Conservation (phyloP, 1,140 invertebrate species). For the Pteromalus puparum region DNA sequence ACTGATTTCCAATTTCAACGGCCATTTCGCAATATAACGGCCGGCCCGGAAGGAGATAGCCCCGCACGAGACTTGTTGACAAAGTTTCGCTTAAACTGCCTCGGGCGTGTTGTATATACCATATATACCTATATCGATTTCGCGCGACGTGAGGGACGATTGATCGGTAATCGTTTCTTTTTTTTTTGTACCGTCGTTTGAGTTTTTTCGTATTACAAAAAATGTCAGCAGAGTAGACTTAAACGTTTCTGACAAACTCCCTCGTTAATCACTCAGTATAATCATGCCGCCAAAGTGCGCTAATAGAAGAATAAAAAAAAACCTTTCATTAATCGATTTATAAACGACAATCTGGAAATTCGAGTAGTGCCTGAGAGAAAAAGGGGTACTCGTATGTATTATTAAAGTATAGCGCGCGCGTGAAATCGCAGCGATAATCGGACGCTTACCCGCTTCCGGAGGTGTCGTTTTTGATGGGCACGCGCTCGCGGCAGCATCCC, state of each 20-base stretch:
- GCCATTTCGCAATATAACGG: slow-evolving; percentile 31
- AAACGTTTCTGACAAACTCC: not conserved
- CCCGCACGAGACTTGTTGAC: slow-evolving; percentile 23
- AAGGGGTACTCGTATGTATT: not conserved
- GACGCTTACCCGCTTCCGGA: slow-evolving; percentile 2
- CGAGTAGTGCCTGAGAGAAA: not conserved
- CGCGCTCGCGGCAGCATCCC: slow-evolving; percentile 18
- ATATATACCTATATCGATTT: not conserved
- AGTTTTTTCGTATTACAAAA: not conserved
- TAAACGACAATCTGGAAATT: not conserved
- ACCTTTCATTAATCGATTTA: not conserved
- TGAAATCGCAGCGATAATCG: slow-evolving; percentile 30
- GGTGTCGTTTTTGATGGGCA: slow-evolving; percentile 39
- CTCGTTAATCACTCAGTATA: not conserved
- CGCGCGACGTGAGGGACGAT: not conserved
- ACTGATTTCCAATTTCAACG: slow-evolving; percentile 53
- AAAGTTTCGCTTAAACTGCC: slow-evolving; percentile 23
- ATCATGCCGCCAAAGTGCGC: not conserved
- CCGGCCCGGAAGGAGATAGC: slow-evolving; percentile 11
- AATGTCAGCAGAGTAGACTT: not conserved
- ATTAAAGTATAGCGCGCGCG: not conserved
- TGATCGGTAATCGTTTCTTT: not conserved
- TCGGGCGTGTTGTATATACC: not conserved
- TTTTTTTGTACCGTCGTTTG: too few relatives aligned
- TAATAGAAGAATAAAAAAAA: not conserved